phyloP scores from a whole-genome alignment of 2,113 vertebrate genomes.

The Upupa epops region DNA sequence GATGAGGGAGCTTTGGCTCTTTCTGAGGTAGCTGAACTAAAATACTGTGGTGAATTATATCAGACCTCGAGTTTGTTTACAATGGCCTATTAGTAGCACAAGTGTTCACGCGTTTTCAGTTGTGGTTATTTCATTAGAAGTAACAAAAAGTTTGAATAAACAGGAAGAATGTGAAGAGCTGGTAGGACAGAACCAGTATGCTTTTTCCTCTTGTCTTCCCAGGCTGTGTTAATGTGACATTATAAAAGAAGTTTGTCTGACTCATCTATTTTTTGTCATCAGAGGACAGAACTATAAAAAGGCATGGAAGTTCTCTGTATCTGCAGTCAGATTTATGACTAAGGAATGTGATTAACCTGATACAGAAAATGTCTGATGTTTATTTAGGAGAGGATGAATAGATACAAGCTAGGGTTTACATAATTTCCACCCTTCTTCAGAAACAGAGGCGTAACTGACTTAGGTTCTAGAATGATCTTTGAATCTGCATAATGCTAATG shows the following conservation, averaged over 20 bases:
- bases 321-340: conserved; percentile 27
- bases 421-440: not conserved
- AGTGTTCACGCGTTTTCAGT: not conserved
- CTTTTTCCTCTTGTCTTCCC: conserved; percentile 48
- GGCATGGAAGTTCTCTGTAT: not conserved
- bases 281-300: conserved; percentile 60
- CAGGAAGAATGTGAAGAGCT: conserved; percentile 59
- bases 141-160: conserved; percentile 39
- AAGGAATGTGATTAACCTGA: conserved; percentile 20
- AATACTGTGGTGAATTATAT: not conserved
- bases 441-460: not conserved
- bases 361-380: conserved; percentile 6
- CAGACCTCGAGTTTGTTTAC: not conserved
- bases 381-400: conserved; percentile 11
- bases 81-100: not conserved
- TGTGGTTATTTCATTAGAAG: not conserved
- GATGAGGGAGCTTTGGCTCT: too few species aligned
- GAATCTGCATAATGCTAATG: not conserved
- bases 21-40: not conserved
- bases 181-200: conserved; percentile 26
- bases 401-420: not conserved
- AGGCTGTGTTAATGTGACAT: not conserved
- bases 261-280: conserved; percentile 61
- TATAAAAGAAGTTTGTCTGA: conserved; percentile 51
- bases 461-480: not conserved